These are phyloP conservation scores for Luehdorfia chinensis DNA, from an alignment of 1,140 invertebrate genomes.

Conservation along the genomic window DNA sequence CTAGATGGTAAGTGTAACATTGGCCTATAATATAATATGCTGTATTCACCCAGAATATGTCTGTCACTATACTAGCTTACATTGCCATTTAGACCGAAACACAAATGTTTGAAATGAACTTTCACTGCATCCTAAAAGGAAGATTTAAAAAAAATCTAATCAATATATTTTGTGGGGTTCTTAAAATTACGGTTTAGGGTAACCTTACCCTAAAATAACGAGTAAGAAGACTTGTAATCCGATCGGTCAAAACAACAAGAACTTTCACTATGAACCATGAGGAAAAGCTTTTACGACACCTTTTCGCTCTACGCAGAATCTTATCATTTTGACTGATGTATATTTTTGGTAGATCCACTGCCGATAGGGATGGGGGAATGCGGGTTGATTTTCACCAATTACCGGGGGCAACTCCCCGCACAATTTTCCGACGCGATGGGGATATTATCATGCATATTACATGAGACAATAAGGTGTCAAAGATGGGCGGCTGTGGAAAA, in stretches of 20 bases:
- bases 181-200: not conserved
- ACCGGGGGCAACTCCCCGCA: conserved; percentile 22
- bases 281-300: not conserved
- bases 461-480: conserved; percentile 50
- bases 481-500: conserved; percentile 29
- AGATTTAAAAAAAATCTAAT: too few relatives aligned
- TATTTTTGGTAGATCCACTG: conserved; percentile 12
- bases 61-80: too few relatives aligned
- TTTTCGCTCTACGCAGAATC: not conserved
- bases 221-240: conserved; percentile 12
- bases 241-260: not conserved
- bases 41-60: too few relatives aligned
- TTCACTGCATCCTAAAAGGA: too few relatives aligned
- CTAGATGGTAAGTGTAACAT: too few relatives aligned
- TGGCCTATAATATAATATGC: too few relatives aligned
- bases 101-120: too few relatives aligned
- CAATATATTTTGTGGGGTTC: too few relatives aligned
- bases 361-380: conserved; percentile 13
- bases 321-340: conserved; percentile 17
- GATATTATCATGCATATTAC: conserved; percentile 48
- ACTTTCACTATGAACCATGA: not conserved
- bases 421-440: conserved; percentile 14
- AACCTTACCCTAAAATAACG: conserved; percentile 11
- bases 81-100: too few relatives aligned
- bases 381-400: conserved; percentile 37